A percentile compares a stretch with the other conserved stretches of the same genome.
Evolutionary conservation across 92 coral and sea anemone species (phyloP).

Genomic region (Metridium senile): DNA sequence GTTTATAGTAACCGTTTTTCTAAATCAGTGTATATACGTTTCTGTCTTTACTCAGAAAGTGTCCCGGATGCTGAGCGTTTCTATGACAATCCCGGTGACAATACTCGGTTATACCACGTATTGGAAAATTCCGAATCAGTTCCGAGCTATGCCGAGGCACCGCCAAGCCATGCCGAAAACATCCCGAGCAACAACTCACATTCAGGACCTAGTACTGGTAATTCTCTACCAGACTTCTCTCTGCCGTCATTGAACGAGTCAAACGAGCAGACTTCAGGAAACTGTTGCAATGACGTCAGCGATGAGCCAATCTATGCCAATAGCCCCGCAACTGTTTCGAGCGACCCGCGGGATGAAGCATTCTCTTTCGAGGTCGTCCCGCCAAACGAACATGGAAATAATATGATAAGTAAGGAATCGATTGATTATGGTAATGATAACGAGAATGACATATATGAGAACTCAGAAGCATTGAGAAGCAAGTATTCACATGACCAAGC

Average conservation of each 20-base stretch:
- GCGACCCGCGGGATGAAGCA: slow-evolving; percentile 6
- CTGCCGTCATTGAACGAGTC: background rate
- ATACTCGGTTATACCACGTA: slow-evolving; percentile 15
- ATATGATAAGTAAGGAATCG: background rate
- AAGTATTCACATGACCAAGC: background rate
- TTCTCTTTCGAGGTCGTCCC: slow-evolving; percentile 8
- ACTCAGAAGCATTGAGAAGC: slow-evolving; percentile 11
- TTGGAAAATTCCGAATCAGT: slow-evolving; percentile 17
- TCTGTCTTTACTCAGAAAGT: slow-evolving; percentile 10
- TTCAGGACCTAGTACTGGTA: background rate
- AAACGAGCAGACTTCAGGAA: background rate
- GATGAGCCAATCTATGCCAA: slow-evolving; percentile 22
- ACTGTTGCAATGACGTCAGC: background rate
- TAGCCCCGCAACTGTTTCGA: slow-evolving; percentile 16
- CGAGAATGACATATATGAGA: slow-evolving; percentile 16
- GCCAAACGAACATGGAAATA: background rate
- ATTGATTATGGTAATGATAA: background rate
- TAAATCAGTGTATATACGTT: background rate
- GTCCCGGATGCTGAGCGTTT: slow-evolving; percentile 25
- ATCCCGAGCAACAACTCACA: background rate
- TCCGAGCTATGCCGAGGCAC: background rate
- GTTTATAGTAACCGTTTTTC: background rate
- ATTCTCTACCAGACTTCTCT: background rate
- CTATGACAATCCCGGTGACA: slow-evolving; percentile 26
- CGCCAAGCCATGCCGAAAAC: background rate